Evolutionary conservation across 2,113 vertebrate species (phyloP).

Genomic region (Malurus cyaneus): DNA sequence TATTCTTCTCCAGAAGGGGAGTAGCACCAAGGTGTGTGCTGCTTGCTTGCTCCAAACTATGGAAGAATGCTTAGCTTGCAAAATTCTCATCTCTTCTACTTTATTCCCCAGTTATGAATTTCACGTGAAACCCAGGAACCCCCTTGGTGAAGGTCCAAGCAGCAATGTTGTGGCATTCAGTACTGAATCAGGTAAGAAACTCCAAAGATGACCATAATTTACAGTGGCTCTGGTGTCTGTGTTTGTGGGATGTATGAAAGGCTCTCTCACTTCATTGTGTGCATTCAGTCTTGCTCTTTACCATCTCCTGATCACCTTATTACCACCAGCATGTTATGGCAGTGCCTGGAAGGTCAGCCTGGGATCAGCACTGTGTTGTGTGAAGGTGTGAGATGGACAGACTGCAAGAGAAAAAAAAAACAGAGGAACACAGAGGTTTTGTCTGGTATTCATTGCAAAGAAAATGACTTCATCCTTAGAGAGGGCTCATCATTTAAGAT

Average conservation of each 20-base stretch:
- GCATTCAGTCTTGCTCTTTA: not conserved
- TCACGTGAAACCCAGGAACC: conserved; percentile 89
- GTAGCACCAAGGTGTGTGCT: not conserved
- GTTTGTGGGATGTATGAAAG: not conserved
- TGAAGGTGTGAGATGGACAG: not conserved
- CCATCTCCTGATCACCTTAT: not conserved
- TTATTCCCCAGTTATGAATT: conserved; percentile 88
- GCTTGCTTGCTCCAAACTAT: not conserved
- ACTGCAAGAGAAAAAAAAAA: not conserved
- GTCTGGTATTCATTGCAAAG: not conserved
- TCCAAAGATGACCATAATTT: not conserved
- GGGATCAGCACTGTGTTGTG: not conserved
- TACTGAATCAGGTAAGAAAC: conserved; percentile 91
- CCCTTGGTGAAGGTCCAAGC: conserved; percentile 86
- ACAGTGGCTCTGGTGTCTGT: not conserved
- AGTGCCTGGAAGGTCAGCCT: not conserved
- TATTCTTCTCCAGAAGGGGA: not conserved
- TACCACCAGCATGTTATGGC: not conserved
- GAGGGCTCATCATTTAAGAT: not conserved
- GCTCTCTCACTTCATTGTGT: not conserved
- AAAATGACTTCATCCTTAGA: not conserved
- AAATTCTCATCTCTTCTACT: not conserved
- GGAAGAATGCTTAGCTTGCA: not conserved
- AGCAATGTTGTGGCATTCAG: conserved; percentile 87
- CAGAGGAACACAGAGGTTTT: not conserved